Evolutionary conservation across 2,797 vertebrate genomes (phyloP), one percentile per base, ranked within the genome.

Genomic region (Hyperoplus lanceolatus): DNA sequence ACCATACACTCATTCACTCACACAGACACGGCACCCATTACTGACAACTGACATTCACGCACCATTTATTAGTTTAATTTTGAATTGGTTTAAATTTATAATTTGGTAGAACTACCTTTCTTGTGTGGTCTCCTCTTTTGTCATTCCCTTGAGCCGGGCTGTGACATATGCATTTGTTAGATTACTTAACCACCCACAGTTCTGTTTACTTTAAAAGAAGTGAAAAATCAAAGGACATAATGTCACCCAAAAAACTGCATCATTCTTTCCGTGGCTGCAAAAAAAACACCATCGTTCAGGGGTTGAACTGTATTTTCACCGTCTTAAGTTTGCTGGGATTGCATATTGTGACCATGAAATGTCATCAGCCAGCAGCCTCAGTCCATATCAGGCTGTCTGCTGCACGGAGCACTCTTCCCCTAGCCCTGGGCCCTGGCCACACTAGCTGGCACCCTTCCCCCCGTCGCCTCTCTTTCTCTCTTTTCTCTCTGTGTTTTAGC

Each of bases 301-400:
- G 79, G 71, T 77, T 64, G 63, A 92, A 90, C 83, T 85, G 84
- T 77, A 88, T 87, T 92, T 91, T 87, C 68, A 81, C 80, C 82
- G 85, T 77, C 75, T 87, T 81, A 93, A 92, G 87, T 39, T 93
- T 93, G 90, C 86, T 90, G 70, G 90, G 90, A 93, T 94, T 95
- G 93, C 95, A 94, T 91, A 89, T 90, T 94, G 88, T 94, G 92
- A 95, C 94, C 93, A 95, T 89, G 92, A 94, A 94, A 94, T 95
- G 94, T 95, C 93, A 95, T 95, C 94, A 95, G 92, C 93, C 88
- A 89, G 90, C 91, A 95, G 92, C 92, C 87, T 83, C 78, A 82
- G 91, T 88, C 89, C 81, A 87, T 90, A 91, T 92, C 93, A 93
- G 91, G 89, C 90, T 88, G 92, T 88, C 89, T 94, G 87, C 87